phyloP scores from a whole-genome alignment of 2,113 vertebrate species.

The Dryoscopus gambensis region DNA sequence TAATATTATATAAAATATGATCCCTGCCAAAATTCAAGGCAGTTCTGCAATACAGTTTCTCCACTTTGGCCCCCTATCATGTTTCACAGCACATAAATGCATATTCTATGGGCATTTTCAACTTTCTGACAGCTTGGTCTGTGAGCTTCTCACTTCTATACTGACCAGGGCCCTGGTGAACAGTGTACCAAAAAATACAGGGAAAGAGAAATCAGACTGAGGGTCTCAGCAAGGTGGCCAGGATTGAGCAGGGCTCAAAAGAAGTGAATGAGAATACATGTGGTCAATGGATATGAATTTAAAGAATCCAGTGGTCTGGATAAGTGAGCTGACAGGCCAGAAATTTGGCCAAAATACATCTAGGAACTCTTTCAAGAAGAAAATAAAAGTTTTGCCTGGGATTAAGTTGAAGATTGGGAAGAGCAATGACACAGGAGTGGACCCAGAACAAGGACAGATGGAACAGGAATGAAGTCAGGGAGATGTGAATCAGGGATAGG shows the following conservation, averaged over 20 bases:
- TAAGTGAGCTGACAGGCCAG: background rate
- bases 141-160: background rate
- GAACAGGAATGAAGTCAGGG: background rate
- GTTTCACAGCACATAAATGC: slow-evolving; percentile 25
- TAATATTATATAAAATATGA: background rate
- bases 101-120: background rate
- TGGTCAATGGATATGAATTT: background rate
- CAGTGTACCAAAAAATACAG: background rate
- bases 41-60: background rate
- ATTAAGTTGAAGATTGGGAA: background rate
- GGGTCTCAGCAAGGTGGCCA: background rate
- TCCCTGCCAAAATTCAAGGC: background rate
- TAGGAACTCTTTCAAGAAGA: background rate
- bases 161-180: background rate
- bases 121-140: background rate
- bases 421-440: background rate
- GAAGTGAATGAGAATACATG: background rate
- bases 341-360: background rate
- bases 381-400: background rate
- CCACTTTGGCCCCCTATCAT: background rate
- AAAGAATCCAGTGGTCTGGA: background rate
- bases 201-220: background rate
- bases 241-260: background rate
- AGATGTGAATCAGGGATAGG: background rate
- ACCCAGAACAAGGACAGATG: background rate